Conservation (phyloP, 2,888 invertebrate species). For the Ptychoptera contaminata region DNA sequence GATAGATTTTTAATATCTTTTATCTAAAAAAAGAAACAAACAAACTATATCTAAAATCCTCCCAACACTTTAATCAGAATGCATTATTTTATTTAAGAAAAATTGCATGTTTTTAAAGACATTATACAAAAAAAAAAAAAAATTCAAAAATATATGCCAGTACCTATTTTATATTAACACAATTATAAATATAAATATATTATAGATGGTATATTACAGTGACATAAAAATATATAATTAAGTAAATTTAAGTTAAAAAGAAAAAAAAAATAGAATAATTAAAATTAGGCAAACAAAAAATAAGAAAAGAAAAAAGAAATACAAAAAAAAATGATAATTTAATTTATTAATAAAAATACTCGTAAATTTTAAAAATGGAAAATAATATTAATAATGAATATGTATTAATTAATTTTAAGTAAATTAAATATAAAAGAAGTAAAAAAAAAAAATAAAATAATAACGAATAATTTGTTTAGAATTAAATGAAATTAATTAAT, state of each 20-base stretch:
- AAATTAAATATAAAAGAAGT: constrained; percentile 2
- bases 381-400: not conserved
- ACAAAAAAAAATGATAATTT: not conserved
- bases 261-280: not conserved
- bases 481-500: constrained; percentile 14
- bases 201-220: not conserved
- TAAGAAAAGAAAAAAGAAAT: constrained; percentile 1
- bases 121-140: constrained; percentile 5
- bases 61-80: no score
- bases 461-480: not conserved
- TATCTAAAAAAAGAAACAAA: constrained; percentile 7
- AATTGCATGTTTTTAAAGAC: constrained; percentile 9
- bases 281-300: constrained; percentile 3
- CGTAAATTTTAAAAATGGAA: not conserved
- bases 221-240: not conserved
- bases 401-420: no score
- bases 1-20: no score
- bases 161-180: constrained; percentile 11
- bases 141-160: constrained; percentile 8
- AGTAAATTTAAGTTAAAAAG: not conserved
- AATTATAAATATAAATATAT: not conserved
- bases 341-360: not conserved
- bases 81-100: no score
- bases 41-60: constrained; percentile 6
- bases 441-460: constrained; percentile 1